Evolutionary conservation across 2,113 vertebrate genomes (phyloP), one percentile per base, ranked within the genome.

Genomic region (Mustela lutreola): DNA sequence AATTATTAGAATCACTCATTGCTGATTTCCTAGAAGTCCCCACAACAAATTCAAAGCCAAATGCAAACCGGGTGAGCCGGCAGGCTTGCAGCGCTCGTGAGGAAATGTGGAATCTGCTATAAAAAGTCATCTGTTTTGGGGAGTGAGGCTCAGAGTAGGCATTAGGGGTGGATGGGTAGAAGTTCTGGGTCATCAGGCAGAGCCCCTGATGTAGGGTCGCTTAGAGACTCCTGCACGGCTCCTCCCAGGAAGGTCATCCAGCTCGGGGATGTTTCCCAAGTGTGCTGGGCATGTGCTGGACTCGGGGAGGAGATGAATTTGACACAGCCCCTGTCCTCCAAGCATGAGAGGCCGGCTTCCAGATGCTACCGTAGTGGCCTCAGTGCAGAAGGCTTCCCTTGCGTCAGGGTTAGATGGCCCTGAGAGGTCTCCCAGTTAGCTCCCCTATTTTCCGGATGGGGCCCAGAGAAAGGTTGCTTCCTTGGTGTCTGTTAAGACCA

Each of bases 11-110:
- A 70, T 50, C 90, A 42, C 80, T 73, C 80, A 2, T 26, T 58
- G 53, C 93, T 2, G 33, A 78, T 21, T 94, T 96, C 97, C 87
- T 94, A 87, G 96, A 98, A 73, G 88, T 82, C 56, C 18, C 26
- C 6, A 36, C 62, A 58, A 81, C 91, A 82, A 60, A 63, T 15
- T 85, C 42, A 60, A 94, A 83, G 91, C 95, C 93, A 85, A 24
- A 88, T 33, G 67, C 67, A 48, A 9, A 60, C 67, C 0, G 16
- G 78, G 62, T 11, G 82, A 83, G 42, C 78, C 48, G 2, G 14
- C 33, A 3, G 26, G 42, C 78, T 63, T 4, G 56, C 24, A 7
- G 39, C 3, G 42, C 7, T 18, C 16, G 39, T 16, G 94, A 79
- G 89, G 76, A 83, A 12, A 28, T 11, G 18, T 5, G 56, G 16